Evolutionary conservation across 2,797 vertebrate genomes (phyloP), one percentile per base, ranked within the genome.

Genomic region (Cygnus olor): DNA sequence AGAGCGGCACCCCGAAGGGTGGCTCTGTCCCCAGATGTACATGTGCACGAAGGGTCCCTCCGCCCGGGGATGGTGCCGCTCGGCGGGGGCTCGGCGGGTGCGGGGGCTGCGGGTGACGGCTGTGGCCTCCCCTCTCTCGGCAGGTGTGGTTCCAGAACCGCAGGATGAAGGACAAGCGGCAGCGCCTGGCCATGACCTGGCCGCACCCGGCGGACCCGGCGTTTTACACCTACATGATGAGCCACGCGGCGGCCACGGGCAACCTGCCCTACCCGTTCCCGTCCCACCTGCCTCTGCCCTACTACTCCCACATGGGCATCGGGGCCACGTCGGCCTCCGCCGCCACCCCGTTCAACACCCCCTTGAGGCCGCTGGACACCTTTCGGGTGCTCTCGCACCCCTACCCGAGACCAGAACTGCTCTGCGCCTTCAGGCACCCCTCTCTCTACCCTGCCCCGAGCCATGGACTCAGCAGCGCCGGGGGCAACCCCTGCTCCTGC

Each of bases 111-210:
- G 53, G 45, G 85, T 95, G 91, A 96, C 91, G 57, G 89, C 79
- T 96, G 68, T 96, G 44, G 83, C 84, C 79, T 82, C 79, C 94
- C 76, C 85, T 85, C 68, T 90, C 8, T 63, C 88, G 65, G 40
- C 96, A 99, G 99, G 99, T 99, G 91, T 99, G 99, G 99, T 99
- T 99, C 98, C 99, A 99, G 98, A 99, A 99, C 98, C 98, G 99
- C 85, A 98, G 99, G 95, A 99, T 99, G 99, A 99, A 99, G 97
- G 99, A 99, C 98, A 99, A 99, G 95, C 96, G 99, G 63, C 99
- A 99, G 97, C 98, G 99, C 45, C 97, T 99, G 95, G 99, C 99
- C 73, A 99, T 99, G 99, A 99, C 99, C 42, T 99, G 99, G 99
- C 99, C 99, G 85, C 99, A 99, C 96, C 99, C 99, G 2, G 99